A percentile compares a stretch with the other conserved stretches of the same genome.
Evolutionary conservation across 2,888 invertebrate genomes (phyloP).

Genomic region (Drosophila testacea): DNA sequence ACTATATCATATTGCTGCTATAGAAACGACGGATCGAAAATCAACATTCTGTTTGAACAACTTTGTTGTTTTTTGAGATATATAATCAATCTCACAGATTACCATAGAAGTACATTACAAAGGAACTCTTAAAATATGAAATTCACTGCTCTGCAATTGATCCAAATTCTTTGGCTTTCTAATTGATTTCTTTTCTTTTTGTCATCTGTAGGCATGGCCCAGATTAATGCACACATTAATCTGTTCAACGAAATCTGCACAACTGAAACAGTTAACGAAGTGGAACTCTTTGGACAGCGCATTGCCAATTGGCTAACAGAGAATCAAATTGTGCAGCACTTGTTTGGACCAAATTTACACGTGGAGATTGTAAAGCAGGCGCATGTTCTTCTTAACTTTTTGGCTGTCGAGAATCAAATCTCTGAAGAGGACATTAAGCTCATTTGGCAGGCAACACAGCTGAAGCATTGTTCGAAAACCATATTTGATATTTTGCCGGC

Average conservation of each 20-base stretch:
- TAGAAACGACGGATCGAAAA: no score
- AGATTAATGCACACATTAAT: constrained; percentile 97
- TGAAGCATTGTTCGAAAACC: constrained; percentile 97
- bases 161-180: no score
- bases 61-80: no score
- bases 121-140: no score
- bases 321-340: constrained; percentile 95
- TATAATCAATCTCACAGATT: no score
- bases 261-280: constrained; percentile 93
- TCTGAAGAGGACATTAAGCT: constrained; percentile 95
- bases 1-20: no score
- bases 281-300: constrained; percentile 93
- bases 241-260: constrained; percentile 96
- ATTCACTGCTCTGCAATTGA: no score
- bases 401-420: constrained; percentile 96
- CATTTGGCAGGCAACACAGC: constrained; percentile 97
- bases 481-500: constrained; percentile 96
- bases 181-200: background rate
- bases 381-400: constrained; percentile 95
- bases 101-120: no score
- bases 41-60: no score
- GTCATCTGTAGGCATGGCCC: constrained; percentile 88
- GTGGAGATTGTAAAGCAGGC: constrained; percentile 98
- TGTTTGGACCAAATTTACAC: constrained; percentile 98
- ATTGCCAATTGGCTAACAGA: constrained; percentile 95